Base-by-base conservation (phyloP, 2,888 invertebrate genomes). In the Parnassius mnemosyne region DNA sequence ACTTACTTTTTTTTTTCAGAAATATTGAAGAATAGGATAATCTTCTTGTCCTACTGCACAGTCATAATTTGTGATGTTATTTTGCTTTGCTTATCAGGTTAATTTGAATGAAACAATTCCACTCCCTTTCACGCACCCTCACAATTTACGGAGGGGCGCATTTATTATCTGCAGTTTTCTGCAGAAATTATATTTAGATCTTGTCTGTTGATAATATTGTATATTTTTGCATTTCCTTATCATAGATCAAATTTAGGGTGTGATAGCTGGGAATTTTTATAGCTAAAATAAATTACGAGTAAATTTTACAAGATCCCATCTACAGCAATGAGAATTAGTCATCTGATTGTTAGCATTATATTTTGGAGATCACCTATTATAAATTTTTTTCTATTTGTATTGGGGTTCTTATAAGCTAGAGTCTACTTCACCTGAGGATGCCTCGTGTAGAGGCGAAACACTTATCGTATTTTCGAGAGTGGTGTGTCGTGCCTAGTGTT, bases 131-230 rank as follows among this genome's bases (percentile, higher is more conserved):
- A 43, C 57, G 53, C 51, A 49, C 59, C 75, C 72, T 79, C 77
- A 84, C 84, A 85, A 86, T 83, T 85, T 85, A 82, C 78, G 80
- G 79, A 79, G 80, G 80, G 75, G 80, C 83, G 81, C 84, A 87
- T 87, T 86, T 83, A 84, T 85, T 87, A 86, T 88, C 87, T 85
- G 80, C 87, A 86, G 80, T 87, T 85, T 87, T 85, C 76, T 78
- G 76, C 77, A 84, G 85, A 87, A 88, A 88, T 88, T 88, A 87
- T 87, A 86, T 87, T 87, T 87, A 89, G 87, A 88, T 89, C 80
- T 83, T 81, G 81, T 81, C 75, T 74, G 74, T 79, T 78, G 88
- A 88, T 88, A 87, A 85, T 82, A 80, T 80, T 84, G 81, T 84
- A 78, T 82, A 84, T 84, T 87, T 86, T 85, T 85, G 80, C 77